Percentiles rank a stretch among this genome's conserved stretches.
Evolutionary conservation across 1,140 invertebrate species (phyloP).

Genomic region (Cryptotermes secundus): DNA sequence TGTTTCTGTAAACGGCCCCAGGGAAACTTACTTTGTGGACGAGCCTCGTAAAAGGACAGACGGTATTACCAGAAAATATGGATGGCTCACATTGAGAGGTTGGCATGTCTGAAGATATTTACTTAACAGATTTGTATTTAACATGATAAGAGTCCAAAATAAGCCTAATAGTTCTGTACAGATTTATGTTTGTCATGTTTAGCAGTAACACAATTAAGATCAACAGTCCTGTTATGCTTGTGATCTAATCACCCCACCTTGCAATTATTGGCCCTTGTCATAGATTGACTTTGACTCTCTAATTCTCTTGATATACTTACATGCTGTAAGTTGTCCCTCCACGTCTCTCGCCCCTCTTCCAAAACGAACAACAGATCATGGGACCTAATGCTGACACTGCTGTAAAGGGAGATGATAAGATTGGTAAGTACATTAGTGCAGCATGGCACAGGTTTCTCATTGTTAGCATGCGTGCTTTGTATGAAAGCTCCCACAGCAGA

Average conservation of each 20-base stretch:
- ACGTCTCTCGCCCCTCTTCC: slow-evolving; percentile 11
- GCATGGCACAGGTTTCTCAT: slow-evolving; percentile 4
- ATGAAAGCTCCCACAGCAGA: background rate
- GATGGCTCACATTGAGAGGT: background rate
- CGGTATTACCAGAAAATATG: background rate
- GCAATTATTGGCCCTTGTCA: background rate
- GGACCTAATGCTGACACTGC: background rate
- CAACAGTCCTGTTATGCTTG: background rate
- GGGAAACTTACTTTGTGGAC: too few species aligned
- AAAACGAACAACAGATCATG: slow-evolving; percentile 9
- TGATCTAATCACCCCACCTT: background rate
- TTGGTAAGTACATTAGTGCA: background rate
- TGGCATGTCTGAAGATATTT: background rate
- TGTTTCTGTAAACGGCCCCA: too few species aligned
- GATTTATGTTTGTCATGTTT: background rate
- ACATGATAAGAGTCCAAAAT: too few species aligned
- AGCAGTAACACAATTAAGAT: background rate
- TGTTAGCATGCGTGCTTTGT: background rate
- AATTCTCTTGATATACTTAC: slow-evolving; percentile 20
- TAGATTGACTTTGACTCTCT: slow-evolving; percentile 16
- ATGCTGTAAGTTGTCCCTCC: slow-evolving; percentile 12
- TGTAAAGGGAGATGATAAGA: background rate
- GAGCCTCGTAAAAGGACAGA: too few species aligned
- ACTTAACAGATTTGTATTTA: too few species aligned
- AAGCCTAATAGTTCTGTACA: too few species aligned